A percentile compares a stretch with the other conserved stretches of the same genome.
Evolutionary conservation across 2,888 invertebrate genomes (phyloP).

Genomic region (Lasioglossum vierecki): DNA sequence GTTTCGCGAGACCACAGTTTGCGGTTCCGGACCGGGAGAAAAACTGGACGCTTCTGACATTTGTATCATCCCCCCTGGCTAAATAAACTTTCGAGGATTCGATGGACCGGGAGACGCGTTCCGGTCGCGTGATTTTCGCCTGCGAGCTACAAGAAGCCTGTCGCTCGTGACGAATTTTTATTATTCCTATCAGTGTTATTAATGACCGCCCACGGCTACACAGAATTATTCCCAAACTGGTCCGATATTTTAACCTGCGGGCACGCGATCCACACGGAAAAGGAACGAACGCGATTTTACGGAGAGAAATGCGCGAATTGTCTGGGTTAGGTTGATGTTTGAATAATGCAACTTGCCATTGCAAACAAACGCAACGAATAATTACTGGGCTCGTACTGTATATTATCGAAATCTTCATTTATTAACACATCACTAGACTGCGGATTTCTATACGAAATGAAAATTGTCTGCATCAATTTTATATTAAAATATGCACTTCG

Average conservation of each 20-base stretch:
- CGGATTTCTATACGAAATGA: background rate
- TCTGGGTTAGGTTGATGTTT: background rate
- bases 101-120: background rate
- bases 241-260: background rate
- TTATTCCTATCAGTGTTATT: background rate
- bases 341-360: background rate
- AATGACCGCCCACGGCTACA: background rate
- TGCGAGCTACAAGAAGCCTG: background rate
- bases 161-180: background rate
- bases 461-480: too few relatives aligned
- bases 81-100: conserved; percentile 20
- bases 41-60: background rate
- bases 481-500: too few relatives aligned
- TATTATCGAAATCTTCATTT: background rate
- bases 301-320: background rate
- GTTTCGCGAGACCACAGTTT: conserved; percentile 14
- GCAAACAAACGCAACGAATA: background rate
- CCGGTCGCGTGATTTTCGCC: background rate
- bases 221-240: background rate
- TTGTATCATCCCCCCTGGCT: background rate
- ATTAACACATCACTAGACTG: background rate
- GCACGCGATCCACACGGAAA: background rate
- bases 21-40: conserved; percentile 7
- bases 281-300: background rate
- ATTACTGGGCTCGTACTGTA: too few relatives aligned